These are phyloP conservation scores for Mus pahari DNA, from an alignment of 2,113 vertebrate species.

Conservation along the genomic window DNA sequence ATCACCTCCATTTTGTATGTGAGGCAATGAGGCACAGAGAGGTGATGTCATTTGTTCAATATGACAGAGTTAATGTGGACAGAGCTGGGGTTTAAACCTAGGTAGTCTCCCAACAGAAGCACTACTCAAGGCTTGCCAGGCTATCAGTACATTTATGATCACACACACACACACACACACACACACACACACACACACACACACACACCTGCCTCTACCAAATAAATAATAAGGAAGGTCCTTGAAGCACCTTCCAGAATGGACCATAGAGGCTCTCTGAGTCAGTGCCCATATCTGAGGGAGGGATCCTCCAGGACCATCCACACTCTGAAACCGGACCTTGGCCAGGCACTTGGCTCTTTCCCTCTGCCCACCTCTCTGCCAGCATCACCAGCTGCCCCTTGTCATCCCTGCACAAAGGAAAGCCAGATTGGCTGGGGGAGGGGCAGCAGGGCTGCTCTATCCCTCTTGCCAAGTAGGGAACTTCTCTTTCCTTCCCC, in stretches of 20 bases:
- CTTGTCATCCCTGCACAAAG: slow-evolving; percentile 57
- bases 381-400: slow-evolving; percentile 73
- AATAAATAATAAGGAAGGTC: neutral
- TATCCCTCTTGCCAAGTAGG: slow-evolving; percentile 34
- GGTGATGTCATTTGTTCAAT: neutral
- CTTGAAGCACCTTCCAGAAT: neutral
- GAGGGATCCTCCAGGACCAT: neutral
- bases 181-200: no score
- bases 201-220: no score
- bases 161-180: no score
- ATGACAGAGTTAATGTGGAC: neutral
- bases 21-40: neutral
- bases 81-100: neutral
- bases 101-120: neutral
- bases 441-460: neutral
- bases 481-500: neutral
- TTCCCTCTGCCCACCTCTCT: slow-evolving; percentile 32
- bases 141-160: neutral
- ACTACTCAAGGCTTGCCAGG: neutral
- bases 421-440: slow-evolving; percentile 64
- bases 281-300: neutral
- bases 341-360: slow-evolving; percentile 7
- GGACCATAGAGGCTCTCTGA: neutral
- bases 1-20: neutral
- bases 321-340: neutral